Evolutionary conservation across 1,140 invertebrate species (phyloP).

Genomic region (Papilio polytes): DNA sequence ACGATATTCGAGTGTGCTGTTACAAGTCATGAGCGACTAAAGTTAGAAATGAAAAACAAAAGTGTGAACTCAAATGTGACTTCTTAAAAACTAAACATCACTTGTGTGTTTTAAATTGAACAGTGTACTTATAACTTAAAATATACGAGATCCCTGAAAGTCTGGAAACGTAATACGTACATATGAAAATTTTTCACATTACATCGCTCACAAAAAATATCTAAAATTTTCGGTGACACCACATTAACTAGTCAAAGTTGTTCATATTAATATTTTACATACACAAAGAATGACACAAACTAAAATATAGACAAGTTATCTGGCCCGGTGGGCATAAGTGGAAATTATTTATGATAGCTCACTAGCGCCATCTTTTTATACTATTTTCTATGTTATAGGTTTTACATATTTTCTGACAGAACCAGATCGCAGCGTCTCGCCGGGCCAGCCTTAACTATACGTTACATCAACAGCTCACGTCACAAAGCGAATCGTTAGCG

Average conservation of each 20-base stretch:
- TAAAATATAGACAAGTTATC: neutral
- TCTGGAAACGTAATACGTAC: slow-evolving; percentile 80
- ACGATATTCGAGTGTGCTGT: slow-evolving; percentile 55
- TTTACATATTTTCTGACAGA: no score
- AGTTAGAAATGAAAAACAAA: slow-evolving; percentile 49
- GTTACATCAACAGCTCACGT: slow-evolving; percentile 24
- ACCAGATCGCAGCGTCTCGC: no score
- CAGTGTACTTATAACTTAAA: slow-evolving; percentile 77
- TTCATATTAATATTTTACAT: slow-evolving; percentile 1
- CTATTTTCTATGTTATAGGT: no score
- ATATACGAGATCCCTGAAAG: slow-evolving; percentile 82
- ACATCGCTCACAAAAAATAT: slow-evolving; percentile 41
- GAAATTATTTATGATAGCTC: no score
- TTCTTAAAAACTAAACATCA: slow-evolving; percentile 67
- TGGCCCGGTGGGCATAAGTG: no score
- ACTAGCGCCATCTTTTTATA: no score
- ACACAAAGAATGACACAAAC: neutral
- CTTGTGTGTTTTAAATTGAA: slow-evolving; percentile 70
- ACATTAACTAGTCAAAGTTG: slow-evolving; percentile 12
- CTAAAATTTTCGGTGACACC: slow-evolving; percentile 21
- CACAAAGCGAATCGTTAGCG: slow-evolving; percentile 35
- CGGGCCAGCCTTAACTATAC: neutral
- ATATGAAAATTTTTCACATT: slow-evolving; percentile 67
- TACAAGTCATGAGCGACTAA: slow-evolving; percentile 54
- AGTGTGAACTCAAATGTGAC: slow-evolving; percentile 42